These are phyloP conservation scores for Podarcis raffonei DNA, from an alignment of 2,113 vertebrate species.

Conservation along the genomic window DNA sequence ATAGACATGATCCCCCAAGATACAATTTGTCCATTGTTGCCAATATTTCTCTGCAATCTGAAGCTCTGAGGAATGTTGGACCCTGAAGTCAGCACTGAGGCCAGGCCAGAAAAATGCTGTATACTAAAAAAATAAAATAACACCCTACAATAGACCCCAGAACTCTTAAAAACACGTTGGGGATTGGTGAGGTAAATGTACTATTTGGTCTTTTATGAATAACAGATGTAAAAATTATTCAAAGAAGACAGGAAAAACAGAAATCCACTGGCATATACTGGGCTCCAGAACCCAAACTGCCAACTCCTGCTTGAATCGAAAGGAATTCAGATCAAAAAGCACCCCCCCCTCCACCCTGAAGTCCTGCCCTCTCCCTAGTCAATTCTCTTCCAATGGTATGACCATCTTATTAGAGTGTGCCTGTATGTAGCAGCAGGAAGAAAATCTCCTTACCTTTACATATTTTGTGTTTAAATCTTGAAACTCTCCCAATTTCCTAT, in stretches of 20 bases:
- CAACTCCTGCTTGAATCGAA: conserved; percentile 27
- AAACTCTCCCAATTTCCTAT: conserved; percentile 93
- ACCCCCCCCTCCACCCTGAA: conserved; percentile 11
- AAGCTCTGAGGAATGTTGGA: background rate
- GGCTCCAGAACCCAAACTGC: conserved; percentile 44
- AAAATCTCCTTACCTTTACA: conserved; percentile 88
- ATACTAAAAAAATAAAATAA: background rate
- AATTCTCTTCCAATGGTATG: background rate
- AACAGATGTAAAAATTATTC: background rate
- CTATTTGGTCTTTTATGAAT: background rate
- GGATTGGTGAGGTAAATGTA: background rate
- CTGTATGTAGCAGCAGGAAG: conserved; percentile 62
- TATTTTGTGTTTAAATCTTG: conserved; percentile 93
- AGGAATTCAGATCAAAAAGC: conserved; percentile 31
- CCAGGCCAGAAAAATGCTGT: background rate
- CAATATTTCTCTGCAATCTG: background rate
- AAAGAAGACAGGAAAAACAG: background rate
- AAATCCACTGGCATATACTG: background rate
- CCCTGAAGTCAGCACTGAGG: background rate
- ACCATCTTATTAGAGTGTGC: conserved; percentile 11
- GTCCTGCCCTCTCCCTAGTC: conserved; percentile 20
- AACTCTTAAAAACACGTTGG: background rate
- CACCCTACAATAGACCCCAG: background rate
- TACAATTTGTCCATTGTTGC: background rate
- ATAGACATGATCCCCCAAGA: background rate